Evolutionary conservation across 1,140 invertebrate genomes (phyloP), one percentile per base, ranked within the genome.

Genomic region (Nymphalis io): DNA sequence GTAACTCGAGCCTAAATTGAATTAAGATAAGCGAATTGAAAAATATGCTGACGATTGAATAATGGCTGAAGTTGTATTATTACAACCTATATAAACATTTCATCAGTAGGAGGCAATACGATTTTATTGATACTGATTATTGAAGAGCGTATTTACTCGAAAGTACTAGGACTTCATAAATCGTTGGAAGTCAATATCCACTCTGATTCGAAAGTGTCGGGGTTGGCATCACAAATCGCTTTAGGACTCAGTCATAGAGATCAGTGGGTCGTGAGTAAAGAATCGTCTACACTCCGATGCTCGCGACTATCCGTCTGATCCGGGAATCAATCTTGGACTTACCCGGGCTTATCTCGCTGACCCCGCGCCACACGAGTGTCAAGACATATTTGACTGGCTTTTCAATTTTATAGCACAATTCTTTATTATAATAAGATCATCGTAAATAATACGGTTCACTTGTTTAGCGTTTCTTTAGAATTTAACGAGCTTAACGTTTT

Each of bases 271-370:
- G 88, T 85, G 78, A 87, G 85, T 87, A 89, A 90, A 76, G 84
- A 81, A 89, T 90, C 78, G 81, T 78, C 74, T 69, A 82, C 88
- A 90, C 87, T 84, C 58, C 77, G 84, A 70, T 80, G 83, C 68
- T 33, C 70, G 65, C 81, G 63, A 73, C 81, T 82, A 83, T 81
- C 80, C 85, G 78, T 15, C 72, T 89, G 88, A 90, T 88, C 88
- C 88, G 79, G 79, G 85, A 85, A 90, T 90, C 88, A 89, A 89
- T 91, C 88, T 87, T 73, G 75, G 85, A 85, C 78, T 89, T 85
- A 85, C 74, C 72, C 68, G 73, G 62, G 73, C 85, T 90, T 90
- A 90, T 90, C 88, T 89, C 73, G 61, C 79, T 88, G 88, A 88
- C 88, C 88, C 85, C 79, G 75, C 71, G 72, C 76, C 73, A 60